Conservation (phyloP, 2,113 vertebrate genomes). For the Neogale vison region DNA sequence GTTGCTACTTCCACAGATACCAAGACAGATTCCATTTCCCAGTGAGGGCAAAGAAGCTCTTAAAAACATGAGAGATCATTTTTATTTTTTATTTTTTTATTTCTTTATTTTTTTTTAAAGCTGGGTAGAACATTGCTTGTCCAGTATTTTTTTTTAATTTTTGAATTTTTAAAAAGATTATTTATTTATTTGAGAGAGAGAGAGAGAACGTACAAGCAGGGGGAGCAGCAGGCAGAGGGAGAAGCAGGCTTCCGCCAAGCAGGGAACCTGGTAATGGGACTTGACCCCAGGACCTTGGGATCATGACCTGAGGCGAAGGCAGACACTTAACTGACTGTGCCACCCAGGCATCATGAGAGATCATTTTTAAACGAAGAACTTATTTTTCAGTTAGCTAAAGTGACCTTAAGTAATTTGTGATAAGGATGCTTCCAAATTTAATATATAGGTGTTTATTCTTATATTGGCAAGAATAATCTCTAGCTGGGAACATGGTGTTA, state of each 20-base stretch:
- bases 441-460: background rate
- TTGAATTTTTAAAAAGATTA: too few relatives aligned
- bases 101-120: too few relatives aligned
- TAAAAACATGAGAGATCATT: background rate
- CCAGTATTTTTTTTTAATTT: too few relatives aligned
- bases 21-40: background rate
- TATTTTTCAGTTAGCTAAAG: background rate
- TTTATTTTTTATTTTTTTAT: background rate
- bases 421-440: background rate
- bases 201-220: too few relatives aligned
- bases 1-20: background rate
- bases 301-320: too few relatives aligned
- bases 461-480: background rate
- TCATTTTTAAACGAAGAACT: background rate
- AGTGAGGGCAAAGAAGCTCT: background rate
- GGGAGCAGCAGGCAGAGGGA: too few relatives aligned
- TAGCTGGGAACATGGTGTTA: background rate
- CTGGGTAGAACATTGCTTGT: too few relatives aligned
- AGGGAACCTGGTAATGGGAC: too few relatives aligned
- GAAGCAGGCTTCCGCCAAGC: too few relatives aligned
- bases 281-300: too few relatives aligned
- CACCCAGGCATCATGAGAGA: background rate
- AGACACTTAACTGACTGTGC: too few relatives aligned
- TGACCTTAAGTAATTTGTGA: conserved; percentile 36
- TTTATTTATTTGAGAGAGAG: too few relatives aligned